Base-by-base conservation (phyloP, 2,113 vertebrate species). In the Platichthys stellatus region DNA sequence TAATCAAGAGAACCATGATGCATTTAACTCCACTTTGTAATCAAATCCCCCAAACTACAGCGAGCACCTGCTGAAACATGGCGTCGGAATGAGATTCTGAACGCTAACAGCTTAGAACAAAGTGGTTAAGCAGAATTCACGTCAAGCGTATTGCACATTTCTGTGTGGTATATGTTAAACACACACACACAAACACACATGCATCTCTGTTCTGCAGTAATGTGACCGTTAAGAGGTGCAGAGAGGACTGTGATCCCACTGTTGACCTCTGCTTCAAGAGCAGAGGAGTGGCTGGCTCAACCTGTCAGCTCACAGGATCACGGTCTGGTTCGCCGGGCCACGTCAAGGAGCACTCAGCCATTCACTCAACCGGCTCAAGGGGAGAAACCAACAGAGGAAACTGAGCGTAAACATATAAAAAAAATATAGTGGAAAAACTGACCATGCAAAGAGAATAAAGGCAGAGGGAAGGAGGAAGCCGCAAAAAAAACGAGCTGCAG, bases 321-420 rank as follows among this genome's bases (percentile, higher is more conserved):
- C 45, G 1, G 56, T 51, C 40, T 57, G 66, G 63, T 74, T 86
- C 79, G 83, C 40, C 53, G 66, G 49, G 68, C 80, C 62, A 20
- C 70, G 60, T 68, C 67, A 43, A 85, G 70, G 49, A 81, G 66
- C 71, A 75, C 73, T 85, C 70, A 72, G 82, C 59, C 74, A 63
- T 59, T 77, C 76, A 86, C 24, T 24, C 69, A 40, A 57, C 24
- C 76, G 45, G 64, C 74, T 57, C 20, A 15, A 75, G 58, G 43
- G 66, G 47, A 77, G 21, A 62, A 77, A 63, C 45, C 66, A 58
- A 47, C 54, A 81, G 74, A 71, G 63, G 26, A 67, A 71, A 66
- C 47, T 72, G 28, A 26, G 66, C 18, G 59, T 70, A 51, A 85
- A 74, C 15, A 68, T 47, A 62, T 15, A 64, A 60, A 47, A 49